A percentile compares a stretch with the other conserved stretches of the same genome.
Conservation (phyloP, 2,888 invertebrate genomes). For the Aphodius sticticus region DNA sequence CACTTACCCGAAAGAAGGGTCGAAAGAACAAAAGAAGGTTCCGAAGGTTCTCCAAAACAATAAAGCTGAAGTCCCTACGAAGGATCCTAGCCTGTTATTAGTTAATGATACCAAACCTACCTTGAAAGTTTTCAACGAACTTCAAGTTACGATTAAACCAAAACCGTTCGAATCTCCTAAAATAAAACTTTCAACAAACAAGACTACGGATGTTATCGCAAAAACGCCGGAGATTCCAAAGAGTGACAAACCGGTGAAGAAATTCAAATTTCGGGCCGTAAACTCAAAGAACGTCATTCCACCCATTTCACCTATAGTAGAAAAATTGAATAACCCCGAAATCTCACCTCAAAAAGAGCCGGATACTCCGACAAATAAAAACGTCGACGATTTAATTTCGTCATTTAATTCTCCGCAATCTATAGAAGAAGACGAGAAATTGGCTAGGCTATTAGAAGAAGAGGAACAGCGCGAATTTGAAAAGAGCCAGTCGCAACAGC, state of each 20-base stretch:
- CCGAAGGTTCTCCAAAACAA: background rate
- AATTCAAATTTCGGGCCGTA: background rate
- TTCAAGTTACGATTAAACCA: too few species aligned
- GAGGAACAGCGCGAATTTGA: constrained; percentile 27
- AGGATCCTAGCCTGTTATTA: too few species aligned
- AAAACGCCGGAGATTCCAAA: background rate
- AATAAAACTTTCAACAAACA: background rate
- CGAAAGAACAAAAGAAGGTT: too few species aligned
- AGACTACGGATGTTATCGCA: background rate
- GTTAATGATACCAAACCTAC: too few species aligned
- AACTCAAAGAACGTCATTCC: background rate
- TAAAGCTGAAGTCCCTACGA: too few species aligned
- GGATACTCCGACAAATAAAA: too few species aligned
- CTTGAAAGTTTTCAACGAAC: too few species aligned
- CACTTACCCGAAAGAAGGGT: background rate
- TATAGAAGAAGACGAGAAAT: constrained; percentile 30
- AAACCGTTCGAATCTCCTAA: background rate
- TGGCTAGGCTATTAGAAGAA: constrained; percentile 30
- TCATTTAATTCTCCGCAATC: background rate
- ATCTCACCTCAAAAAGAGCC: too few species aligned
- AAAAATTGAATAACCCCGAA: too few species aligned
- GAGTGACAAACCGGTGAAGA: background rate
- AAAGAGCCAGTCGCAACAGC: background rate
- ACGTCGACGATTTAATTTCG: background rate
- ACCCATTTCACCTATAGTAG: background rate